Evolutionary conservation across 2,888 invertebrate species (phyloP).

Genomic region (Aspidapion aeneum): DNA sequence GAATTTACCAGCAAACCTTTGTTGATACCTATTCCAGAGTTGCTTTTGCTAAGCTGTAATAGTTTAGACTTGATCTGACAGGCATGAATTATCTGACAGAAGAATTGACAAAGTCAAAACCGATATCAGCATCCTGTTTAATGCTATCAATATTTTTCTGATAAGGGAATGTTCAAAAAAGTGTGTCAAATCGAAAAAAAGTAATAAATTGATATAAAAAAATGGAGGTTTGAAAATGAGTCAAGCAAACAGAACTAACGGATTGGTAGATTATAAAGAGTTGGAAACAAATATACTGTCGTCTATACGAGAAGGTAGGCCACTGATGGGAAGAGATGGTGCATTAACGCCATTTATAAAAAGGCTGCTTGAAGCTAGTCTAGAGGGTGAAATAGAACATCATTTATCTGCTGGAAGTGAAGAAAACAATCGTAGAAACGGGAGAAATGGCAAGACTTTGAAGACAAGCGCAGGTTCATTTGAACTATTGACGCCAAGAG

Average conservation of each 20-base stretch:
- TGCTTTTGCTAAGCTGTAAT: too few species aligned
- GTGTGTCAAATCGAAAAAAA: slow-evolving; percentile 11
- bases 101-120: too few species aligned
- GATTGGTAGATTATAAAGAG: slow-evolving; percentile 6
- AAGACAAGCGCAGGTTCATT: slow-evolving; percentile 6
- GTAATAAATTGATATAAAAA: not conserved
- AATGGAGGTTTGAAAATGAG: slow-evolving; percentile 4
- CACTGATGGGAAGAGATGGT: slow-evolving; percentile 9
- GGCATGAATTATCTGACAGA: too few species aligned
- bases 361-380: slow-evolving; percentile 9
- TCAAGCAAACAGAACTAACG: slow-evolving; percentile 5
- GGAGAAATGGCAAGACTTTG: slow-evolving; percentile 10
- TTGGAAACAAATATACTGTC: slow-evolving; percentile 5
- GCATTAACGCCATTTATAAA: slow-evolving; percentile 8
- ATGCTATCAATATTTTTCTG: too few species aligned
- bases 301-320: slow-evolving; percentile 3
- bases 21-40: too few species aligned
- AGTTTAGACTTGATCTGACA: too few species aligned
- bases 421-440: slow-evolving; percentile 11
- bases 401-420: slow-evolving; percentile 6
- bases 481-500: slow-evolving; percentile 8
- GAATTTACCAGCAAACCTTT: too few species aligned
- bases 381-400: slow-evolving; percentile 11
- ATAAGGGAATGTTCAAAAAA: slow-evolving; percentile 10
- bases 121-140: too few species aligned